phyloP scores from a whole-genome alignment of 2,113 vertebrate species.

The Spheniscus mendiculus region DNA sequence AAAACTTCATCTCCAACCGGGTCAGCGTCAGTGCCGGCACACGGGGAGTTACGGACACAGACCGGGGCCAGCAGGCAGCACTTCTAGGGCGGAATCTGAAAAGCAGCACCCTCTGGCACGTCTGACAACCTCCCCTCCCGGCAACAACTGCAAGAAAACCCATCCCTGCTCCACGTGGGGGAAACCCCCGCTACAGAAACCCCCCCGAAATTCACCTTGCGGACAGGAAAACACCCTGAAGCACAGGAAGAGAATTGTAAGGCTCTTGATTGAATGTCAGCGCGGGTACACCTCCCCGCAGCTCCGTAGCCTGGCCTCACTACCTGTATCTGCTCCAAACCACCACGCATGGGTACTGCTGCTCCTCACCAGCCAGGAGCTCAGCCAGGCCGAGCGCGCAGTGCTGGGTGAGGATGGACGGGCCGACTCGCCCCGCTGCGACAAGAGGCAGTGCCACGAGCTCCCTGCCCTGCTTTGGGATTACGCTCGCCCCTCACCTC shows the following conservation, averaged over 20 bases:
- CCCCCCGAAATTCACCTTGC: neutral
- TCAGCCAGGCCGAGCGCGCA: too few relatives aligned
- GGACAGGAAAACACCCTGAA: neutral
- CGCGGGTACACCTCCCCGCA: neutral
- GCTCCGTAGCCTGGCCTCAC: neutral
- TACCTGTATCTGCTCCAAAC: neutral
- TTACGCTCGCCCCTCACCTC: too few relatives aligned
- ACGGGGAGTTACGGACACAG: neutral
- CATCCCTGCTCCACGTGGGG: neutral
- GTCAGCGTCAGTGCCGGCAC: neutral
- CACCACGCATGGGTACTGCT: neutral
- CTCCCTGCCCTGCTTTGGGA: neutral
- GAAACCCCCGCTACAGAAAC: neutral
- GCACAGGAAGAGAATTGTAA: neutral
- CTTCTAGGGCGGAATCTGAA: neutral
- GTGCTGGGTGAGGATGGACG: neutral
- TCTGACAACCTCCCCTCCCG: too few relatives aligned
- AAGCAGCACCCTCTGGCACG: neutral
- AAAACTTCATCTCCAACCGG: neutral
- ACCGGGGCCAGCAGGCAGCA: neutral
- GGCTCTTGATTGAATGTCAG: neutral
- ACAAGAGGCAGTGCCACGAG: too few relatives aligned
- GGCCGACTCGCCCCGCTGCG: neutral
- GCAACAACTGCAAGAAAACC: neutral
- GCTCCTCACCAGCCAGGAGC: neutral